A percentile compares a stretch with the other conserved stretches of the same genome.
phyloP scores from a whole-genome alignment of 2,888 invertebrate species.

The Dione juno region DNA sequence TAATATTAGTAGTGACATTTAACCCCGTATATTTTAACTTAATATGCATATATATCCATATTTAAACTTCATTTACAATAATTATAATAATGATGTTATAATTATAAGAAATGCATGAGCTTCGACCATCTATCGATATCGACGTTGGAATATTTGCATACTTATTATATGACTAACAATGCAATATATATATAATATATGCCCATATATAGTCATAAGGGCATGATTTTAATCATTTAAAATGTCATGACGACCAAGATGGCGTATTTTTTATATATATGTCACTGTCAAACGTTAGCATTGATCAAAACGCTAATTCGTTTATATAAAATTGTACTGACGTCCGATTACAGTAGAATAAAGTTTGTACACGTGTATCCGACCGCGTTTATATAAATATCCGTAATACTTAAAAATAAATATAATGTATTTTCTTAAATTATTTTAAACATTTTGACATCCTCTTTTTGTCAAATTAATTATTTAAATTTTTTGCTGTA shows the following conservation, averaged over 20 bases:
- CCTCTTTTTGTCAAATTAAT: too few species aligned
- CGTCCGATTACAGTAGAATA: slow-evolving; percentile 52
- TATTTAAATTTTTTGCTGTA: too few species aligned
- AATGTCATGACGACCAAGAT: slow-evolving; percentile 16
- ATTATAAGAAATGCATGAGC: slow-evolving; percentile 69
- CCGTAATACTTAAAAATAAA: too few species aligned
- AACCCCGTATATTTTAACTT: slow-evolving; percentile 64
- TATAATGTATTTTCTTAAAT: too few species aligned
- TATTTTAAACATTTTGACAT: too few species aligned
- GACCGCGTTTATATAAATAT: slow-evolving; percentile 37
- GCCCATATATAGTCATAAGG: slow-evolving; percentile 6
- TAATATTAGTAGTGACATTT: slow-evolving; percentile 53
- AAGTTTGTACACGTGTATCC: slow-evolving; percentile 38
- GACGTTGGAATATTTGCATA: slow-evolving; percentile 26
- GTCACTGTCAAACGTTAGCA: slow-evolving; percentile 24
- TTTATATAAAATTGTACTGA: slow-evolving; percentile 41
- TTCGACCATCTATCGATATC: slow-evolving; percentile 56
- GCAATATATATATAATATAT: slow-evolving; percentile 3
- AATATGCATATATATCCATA: slow-evolving; percentile 57
- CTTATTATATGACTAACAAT: slow-evolving; percentile 22
- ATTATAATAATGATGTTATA: slow-evolving; percentile 55
- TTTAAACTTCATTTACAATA: slow-evolving; percentile 63
- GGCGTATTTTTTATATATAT: slow-evolving; percentile 7
- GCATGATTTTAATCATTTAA: slow-evolving; percentile 6
- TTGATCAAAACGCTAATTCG: slow-evolving; percentile 37